Evolutionary conservation across 2,888 invertebrate species (phyloP).

Genomic region (Dione juno): DNA sequence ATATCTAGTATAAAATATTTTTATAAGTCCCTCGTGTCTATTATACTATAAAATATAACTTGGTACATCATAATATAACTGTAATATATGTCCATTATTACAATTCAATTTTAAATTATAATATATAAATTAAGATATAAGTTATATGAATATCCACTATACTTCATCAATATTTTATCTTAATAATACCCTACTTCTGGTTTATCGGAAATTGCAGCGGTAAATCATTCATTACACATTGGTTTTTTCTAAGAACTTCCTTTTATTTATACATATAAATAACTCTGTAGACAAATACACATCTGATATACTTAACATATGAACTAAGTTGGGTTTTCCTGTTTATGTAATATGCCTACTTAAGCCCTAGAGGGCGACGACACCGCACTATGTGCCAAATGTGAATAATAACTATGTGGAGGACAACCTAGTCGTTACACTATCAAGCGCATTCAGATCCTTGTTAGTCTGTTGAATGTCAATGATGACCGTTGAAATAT

Average conservation of each 20-base stretch:
- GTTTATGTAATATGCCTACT: constrained; percentile 34
- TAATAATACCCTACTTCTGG: neutral
- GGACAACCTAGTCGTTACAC: constrained; percentile 58
- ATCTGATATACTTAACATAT: constrained; percentile 20
- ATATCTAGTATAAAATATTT: no score
- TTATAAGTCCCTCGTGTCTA: no score
- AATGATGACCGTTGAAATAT: constrained; percentile 51
- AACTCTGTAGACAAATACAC: constrained; percentile 5
- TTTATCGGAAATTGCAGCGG: neutral
- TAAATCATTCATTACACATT: neutral
- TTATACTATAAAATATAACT: no score
- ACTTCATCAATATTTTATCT: constrained; percentile 9
- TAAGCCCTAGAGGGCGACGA: constrained; percentile 62
- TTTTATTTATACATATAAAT: constrained; percentile 3
- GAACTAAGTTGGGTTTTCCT: constrained; percentile 49
- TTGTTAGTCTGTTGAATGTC: constrained; percentile 64
- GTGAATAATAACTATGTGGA: constrained; percentile 73
- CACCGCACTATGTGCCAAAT: constrained; percentile 68
- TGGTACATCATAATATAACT: no score
- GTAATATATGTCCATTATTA: no score
- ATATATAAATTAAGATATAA: no score
- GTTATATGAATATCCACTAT: neutral
- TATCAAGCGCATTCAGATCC: constrained; percentile 64
- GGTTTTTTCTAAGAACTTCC: constrained; percentile 16
- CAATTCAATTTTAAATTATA: no score